Base-by-base conservation (phyloP, 2,113 vertebrate species). In the Equus przewalskii region DNA sequence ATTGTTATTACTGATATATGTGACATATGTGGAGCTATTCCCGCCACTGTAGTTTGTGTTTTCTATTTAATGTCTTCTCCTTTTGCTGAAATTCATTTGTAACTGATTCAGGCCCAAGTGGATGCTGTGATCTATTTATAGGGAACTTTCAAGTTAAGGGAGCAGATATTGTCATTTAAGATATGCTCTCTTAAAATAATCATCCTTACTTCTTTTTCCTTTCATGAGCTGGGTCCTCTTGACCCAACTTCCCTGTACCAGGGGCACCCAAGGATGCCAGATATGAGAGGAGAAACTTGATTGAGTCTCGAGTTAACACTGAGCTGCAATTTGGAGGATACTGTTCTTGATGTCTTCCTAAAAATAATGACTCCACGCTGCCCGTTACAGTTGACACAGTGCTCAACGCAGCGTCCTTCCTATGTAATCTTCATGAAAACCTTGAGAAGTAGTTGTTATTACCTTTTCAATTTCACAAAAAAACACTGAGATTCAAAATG, bases 391-490 rank as follows among this genome's bases (percentile, higher is more conserved):
- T 93, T 89, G 80, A 44, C 87, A 56, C 51, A 83, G 62, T 81
- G 14, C 58, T 67, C 69, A 72, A 75, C 13, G 36, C 15, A 36
- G 78, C 44, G 7, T 49, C 73, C 1, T 0, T 86, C 94, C 78
- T 67, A 28, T 44, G 5, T 14, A 67, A 80, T 79, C 75, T 54
- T 82, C 67, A 64, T 67, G 15, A 28, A 96, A 96, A 49, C 67
- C 69, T 65, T 41, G 19, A 67, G 51, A 84, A 46, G 64, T 46
- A 9, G 24, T 85, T 89, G 81, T 94, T n/a, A 81, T 41, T 79
- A 73, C 81, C 28, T 86, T 95, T 96, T 75, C 73, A 54, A 14
- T 92, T 96, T 92, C 58, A 80, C 89, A 26, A 67, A 89, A 96
- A 58, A 82, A 97, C 86, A 93, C 65, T 46, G 33, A 95, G 75